phyloP scores from a whole-genome alignment of 2,888 invertebrate genomes.

The Hololepta plana region DNA sequence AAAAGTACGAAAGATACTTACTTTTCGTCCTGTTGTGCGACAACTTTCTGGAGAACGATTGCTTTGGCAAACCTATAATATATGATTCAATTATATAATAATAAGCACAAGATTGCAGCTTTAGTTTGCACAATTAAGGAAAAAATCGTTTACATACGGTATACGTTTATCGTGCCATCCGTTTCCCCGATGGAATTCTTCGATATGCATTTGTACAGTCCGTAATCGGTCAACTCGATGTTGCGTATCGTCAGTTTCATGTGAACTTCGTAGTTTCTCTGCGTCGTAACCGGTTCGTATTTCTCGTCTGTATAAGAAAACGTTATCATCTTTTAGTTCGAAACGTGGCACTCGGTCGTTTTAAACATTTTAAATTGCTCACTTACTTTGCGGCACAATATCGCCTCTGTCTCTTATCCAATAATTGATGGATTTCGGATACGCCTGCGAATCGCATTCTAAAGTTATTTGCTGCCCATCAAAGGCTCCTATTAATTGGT shows the following conservation, averaged over 20 bases:
- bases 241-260: constrained; percentile 46
- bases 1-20: constrained; percentile 12
- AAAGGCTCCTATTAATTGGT: constrained; percentile 45
- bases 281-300: constrained; percentile 45
- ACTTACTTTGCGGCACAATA: constrained; percentile 39
- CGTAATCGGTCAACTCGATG: constrained; percentile 40
- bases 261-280: constrained; percentile 51
- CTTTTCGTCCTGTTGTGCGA: constrained; percentile 11
- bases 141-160: constrained; percentile 44
- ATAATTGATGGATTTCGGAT: constrained; percentile 46
- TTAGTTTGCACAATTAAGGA: too few relatives aligned
- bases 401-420: constrained; percentile 47
- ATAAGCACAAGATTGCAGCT: too few relatives aligned
- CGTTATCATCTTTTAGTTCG: not conserved
- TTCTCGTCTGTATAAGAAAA: constrained; percentile 12
- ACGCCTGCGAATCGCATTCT: constrained; percentile 50
- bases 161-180: constrained; percentile 52
- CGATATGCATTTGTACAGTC: constrained; percentile 52
- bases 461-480: constrained; percentile 41
- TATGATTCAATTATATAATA: constrained; percentile 3
- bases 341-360: not conserved
- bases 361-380: constrained; percentile 1
- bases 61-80: constrained; percentile 12
- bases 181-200: constrained; percentile 57
- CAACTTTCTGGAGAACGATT: constrained; percentile 10